A percentile compares a stretch with the other conserved stretches of the same genome.
Evolutionary conservation across 2,113 vertebrate species (phyloP).

Genomic region (Amphiprion percula): DNA sequence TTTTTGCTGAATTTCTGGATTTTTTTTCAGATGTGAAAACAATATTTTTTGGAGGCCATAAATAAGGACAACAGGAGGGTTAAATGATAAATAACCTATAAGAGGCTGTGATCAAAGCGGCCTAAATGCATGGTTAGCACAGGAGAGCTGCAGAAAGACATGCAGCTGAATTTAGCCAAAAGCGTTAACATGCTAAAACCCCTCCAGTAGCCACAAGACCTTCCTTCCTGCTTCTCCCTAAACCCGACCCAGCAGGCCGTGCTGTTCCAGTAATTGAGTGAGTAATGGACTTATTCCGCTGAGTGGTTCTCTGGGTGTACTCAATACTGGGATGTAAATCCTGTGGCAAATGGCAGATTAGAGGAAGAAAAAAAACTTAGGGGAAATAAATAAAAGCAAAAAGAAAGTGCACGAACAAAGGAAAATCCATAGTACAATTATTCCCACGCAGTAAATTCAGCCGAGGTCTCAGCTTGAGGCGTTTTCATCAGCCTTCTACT

Average conservation of each 20-base stretch:
- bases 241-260: conserved; percentile 75
- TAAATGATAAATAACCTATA: conserved; percentile 48
- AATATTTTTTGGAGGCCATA: too few species aligned
- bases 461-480: conserved; percentile 35
- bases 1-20: too few species aligned
- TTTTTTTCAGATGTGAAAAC: too few species aligned
- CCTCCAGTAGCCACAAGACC: conserved; percentile 71
- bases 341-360: conserved; percentile 77
- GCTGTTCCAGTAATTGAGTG: conserved; percentile 84
- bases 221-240: conserved; percentile 67
- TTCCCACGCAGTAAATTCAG: conserved; percentile 67
- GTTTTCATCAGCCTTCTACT: conserved; percentile 28
- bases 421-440: conserved; percentile 71
- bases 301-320: conserved; percentile 81
- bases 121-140: conserved; percentile 44
- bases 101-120: conserved; percentile 38
- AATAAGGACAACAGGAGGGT: not conserved
- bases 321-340: conserved; percentile 81
- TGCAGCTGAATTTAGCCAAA: conserved; percentile 58
- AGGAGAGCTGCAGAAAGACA: conserved; percentile 55
- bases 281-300: conserved; percentile 85
- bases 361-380: conserved; percentile 40
- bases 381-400: conserved; percentile 61
- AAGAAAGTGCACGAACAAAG: conserved; percentile 62
- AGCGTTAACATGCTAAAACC: conserved; percentile 74